Evolutionary conservation across 64 coral and sea anemone genomes (phyloP), one percentile per base, ranked within the genome.

Genomic region (Stichodactyla helianthus): DNA sequence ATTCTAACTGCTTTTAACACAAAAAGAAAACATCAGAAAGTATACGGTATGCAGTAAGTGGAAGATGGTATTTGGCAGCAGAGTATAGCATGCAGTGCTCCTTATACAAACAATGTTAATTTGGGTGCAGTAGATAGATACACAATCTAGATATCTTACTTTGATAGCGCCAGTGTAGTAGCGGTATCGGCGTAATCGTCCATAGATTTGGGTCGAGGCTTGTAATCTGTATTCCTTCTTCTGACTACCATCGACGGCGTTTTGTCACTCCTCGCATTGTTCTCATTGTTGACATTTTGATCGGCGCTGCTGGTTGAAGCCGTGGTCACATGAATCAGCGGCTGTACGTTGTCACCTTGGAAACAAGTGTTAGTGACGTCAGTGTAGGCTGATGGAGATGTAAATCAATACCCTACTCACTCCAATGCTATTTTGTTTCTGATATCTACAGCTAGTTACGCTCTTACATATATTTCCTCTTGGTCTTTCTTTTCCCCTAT

Each of bases 291-390:
- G 9, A 86, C 52, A 13, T 87, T 79, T 50, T 79, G 79, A 27
- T 77, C 59, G 35, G 35, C 35, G 54, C 84, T 65, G 27, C 79
- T 65, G 11, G 35, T 79, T 10, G 90, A 86, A 13, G 58, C 84
- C 79, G 77, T 87, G 5, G 90, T 91, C 10, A 91, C 85, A 70
- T 91, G 90, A 25, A 91, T 91, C 79, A 86, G 90, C n/a, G 90
- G 90, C 54, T 91, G 90, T 6, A 86, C 58, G 7, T 82, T 82
- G 10, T 91, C 90, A 63, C 68, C 18, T 63, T 19, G 13, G 53
- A 87, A 71, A 53, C 5, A 71, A 86, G 6, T 31, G 9, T 0
- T 10, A 59, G 56, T n/a, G 19, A 65, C 7, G 62, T 65, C 7
- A 65, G 19, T 44, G 35, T 44, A 44, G 35, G 35, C 35, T 44